Conservation (phyloP, 64 coral and sea anemone genomes). For the Catalaphyllia jardinei region DNA sequence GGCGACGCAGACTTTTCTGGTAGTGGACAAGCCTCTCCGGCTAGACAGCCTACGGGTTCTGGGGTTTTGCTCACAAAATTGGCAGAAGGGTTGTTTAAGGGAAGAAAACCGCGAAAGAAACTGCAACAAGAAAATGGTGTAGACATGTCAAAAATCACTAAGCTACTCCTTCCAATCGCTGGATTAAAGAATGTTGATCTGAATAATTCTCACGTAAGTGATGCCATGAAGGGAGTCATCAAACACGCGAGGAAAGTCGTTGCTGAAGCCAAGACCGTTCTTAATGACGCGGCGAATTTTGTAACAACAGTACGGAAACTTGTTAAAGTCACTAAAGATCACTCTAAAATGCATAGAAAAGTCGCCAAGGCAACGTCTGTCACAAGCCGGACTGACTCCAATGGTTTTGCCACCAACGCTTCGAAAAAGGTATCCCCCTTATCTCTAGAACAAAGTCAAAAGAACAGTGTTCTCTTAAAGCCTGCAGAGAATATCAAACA, state of each 20-base stretch:
- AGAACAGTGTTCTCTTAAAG: background rate
- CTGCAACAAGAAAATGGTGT: background rate
- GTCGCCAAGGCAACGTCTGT: background rate
- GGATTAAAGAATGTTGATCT: slow-evolving; percentile 53
- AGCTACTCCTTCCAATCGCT: slow-evolving; percentile 40
- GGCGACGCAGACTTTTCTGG: background rate
- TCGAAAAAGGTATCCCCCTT: background rate
- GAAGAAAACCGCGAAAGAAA: slow-evolving; percentile 18
- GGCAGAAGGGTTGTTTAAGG: background rate
- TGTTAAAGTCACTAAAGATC: slow-evolving; percentile 48
- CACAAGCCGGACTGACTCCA: background rate
- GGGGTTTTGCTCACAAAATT: background rate
- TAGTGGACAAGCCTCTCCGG: background rate
- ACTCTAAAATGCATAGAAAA: slow-evolving; percentile 1
- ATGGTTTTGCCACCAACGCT: background rate
- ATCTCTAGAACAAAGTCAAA: background rate
- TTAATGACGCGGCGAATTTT: slow-evolving; percentile 59
- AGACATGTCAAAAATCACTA: slow-evolving; percentile 32
- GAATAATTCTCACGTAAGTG: slow-evolving; percentile 37
- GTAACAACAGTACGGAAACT: slow-evolving; percentile 59
- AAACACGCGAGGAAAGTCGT: slow-evolving; percentile 64
- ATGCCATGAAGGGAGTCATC: slow-evolving; percentile 61
- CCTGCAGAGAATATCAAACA: background rate
- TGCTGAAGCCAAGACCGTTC: slow-evolving; percentile 67
- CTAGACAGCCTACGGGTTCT: background rate